phyloP scores from a whole-genome alignment of 2,113 vertebrate genomes.

The Gymnogyps californianus region DNA sequence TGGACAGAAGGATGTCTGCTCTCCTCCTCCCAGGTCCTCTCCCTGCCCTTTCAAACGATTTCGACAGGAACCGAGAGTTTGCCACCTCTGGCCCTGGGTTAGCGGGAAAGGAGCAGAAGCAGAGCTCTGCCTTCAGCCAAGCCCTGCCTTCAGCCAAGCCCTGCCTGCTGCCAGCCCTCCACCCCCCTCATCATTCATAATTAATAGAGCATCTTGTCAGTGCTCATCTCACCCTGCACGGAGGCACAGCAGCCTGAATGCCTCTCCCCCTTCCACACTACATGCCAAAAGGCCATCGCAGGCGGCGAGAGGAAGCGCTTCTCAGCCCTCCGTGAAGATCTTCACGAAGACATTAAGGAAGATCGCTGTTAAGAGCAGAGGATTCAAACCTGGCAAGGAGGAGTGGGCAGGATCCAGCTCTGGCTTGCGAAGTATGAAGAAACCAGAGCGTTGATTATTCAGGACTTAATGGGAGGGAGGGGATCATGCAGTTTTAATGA shows the following conservation, averaged over 20 bases:
- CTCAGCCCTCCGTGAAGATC: background rate
- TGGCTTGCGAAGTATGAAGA: background rate
- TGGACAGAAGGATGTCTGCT: background rate
- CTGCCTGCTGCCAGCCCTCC: background rate
- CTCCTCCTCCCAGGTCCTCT: background rate
- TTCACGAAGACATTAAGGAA: background rate
- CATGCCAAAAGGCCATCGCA: background rate
- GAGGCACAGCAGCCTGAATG: accelerated
- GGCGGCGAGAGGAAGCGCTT: accelerated
- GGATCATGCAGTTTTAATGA: constrained; percentile 37
- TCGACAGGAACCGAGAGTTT: background rate
- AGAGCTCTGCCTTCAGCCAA: background rate
- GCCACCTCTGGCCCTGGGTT: background rate
- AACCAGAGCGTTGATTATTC: background rate
- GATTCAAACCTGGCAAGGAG: background rate
- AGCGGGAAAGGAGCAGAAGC: background rate
- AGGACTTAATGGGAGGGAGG: background rate
- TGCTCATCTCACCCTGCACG: background rate
- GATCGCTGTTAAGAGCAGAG: background rate
- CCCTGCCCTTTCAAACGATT: background rate
- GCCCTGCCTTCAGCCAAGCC: background rate
- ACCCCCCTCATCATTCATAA: background rate
- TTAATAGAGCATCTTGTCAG: background rate
- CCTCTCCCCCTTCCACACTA: background rate
- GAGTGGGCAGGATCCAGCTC: background rate